These are phyloP conservation scores for Hirtodrosophila trivittata DNA, from an alignment of 2,888 invertebrate species.

Conservation along the genomic window DNA sequence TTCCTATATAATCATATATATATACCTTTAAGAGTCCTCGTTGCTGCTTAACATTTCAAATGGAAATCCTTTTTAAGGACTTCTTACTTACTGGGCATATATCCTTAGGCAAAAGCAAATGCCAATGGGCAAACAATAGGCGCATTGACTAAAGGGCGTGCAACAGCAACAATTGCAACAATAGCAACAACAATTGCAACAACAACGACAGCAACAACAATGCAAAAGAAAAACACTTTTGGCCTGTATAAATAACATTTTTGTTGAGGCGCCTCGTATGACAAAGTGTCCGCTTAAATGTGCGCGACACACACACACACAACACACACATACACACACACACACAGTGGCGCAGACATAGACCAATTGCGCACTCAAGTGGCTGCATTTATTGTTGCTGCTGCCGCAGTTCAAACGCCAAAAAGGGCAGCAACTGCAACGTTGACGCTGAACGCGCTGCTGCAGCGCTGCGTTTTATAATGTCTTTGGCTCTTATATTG, in stretches of 20 bases:
- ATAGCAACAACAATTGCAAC: conserved; percentile 12
- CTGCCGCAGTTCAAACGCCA: conserved; percentile 56
- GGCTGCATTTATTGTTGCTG: conserved; percentile 63
- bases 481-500: conserved; percentile 22
- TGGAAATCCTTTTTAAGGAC: too few relatives aligned
- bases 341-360: conserved; percentile 12
- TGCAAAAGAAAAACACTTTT: conserved; percentile 9
- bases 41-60: too few relatives aligned
- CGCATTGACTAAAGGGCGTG: conserved; percentile 61
- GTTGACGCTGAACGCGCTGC: conserved; percentile 30
- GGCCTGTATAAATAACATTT: conserved; percentile 68
- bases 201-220: conserved; percentile 19
- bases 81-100: too few relatives aligned
- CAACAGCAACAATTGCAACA: conserved; percentile 31
- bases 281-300: conserved; percentile 73
- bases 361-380: conserved; percentile 62
- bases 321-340: conserved; percentile 30
- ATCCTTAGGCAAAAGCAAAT: too few relatives aligned
- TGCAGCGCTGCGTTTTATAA: conserved; percentile 42
- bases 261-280: conserved; percentile 70
- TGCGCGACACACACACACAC: conserved; percentile 33
- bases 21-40: too few relatives aligned
- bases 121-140: conserved; percentile 61
- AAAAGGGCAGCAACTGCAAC: conserved; percentile 42
- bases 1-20: too few relatives aligned